These are phyloP conservation scores for Bergia puertoricense DNA, from an alignment of 92 coral and sea anemone species.

Conservation along the genomic window DNA sequence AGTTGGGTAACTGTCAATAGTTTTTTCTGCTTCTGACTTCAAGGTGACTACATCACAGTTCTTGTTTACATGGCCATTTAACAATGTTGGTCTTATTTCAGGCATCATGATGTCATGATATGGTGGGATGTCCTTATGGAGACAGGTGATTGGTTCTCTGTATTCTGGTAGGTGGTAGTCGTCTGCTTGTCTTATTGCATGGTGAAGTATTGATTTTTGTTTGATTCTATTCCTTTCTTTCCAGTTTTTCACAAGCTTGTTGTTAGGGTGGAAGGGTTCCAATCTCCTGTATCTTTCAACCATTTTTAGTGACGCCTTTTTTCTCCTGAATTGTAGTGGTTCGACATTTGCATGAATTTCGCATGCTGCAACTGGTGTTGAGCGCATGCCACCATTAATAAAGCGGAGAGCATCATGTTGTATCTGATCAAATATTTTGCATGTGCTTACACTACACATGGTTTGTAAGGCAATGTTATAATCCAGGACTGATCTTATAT, in stretches of 20 bases:
- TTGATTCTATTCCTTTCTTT: not conserved
- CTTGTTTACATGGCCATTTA: not conserved
- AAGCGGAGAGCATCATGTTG: not conserved
- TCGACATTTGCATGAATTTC: not conserved
- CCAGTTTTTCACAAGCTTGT: not conserved
- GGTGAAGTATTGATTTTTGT: not conserved
- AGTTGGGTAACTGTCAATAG: not conserved
- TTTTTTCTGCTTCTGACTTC: not conserved
- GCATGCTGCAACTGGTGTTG: not conserved
- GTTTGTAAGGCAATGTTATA: not conserved
- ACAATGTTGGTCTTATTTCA: not conserved
- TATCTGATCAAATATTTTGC: not conserved
- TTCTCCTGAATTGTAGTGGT: not conserved
- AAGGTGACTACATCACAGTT: not conserved
- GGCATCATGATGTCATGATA: not conserved
- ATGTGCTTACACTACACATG: not conserved
- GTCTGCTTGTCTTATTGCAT: not conserved
- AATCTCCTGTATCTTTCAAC: not conserved
- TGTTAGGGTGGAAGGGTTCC: not conserved
- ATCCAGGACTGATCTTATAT: not conserved
- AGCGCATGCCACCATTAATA: not conserved
- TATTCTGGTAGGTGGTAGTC: not conserved
- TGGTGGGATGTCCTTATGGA: not conserved
- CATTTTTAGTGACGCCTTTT: not conserved
- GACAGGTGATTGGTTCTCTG: not conserved